Evolutionary conservation across 2,113 vertebrate genomes (phyloP), one percentile per base, ranked within the genome.

Genomic region (Athene noctua): DNA sequence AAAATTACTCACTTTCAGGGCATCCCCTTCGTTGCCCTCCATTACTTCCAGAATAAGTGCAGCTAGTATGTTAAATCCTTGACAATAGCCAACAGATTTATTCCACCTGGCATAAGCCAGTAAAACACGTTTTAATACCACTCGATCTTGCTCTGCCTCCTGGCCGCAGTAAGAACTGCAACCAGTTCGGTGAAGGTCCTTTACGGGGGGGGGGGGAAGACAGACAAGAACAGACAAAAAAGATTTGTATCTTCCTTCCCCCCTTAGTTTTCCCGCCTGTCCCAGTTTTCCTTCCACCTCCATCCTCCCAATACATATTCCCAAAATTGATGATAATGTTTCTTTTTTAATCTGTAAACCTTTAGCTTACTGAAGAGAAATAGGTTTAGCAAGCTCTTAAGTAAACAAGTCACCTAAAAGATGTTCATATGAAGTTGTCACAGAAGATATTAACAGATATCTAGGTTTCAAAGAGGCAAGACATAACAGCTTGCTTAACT

Each of bases 101-200:
- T 99, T 99, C 99, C 99, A 99, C 22, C 99, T 98, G 58, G 99
- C 99, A 14, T 99, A 99, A 6, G 99, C 99, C 88, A 99, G 86
- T 59, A 99, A 97, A 46, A 99, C 99, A 6, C 99, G 96, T 93
- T 99, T 99, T 58, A 99, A 34, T 23, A 99, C 98, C 44, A 99
- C 99, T 78, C 99, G 97, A 97, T 99, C 99, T 92, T 98, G 98
- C 93, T 99, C 99, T 46, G 98, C 99, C 95, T 99, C 99, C 88
- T 99, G 98, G 81, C 99, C 99, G 85, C 98, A 99, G 90, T 99
- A 99, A 29, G 99, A 99, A 87, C 99, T 99, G 90, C 98, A 99
- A 79, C 99, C 99, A 9, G 99, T 99, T 91, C 99, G 98, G 89
- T 99, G 98, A 80, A 99, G 98, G 95, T 99, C 98, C 98, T 99